These are phyloP conservation scores for Tichodroma muraria DNA, from an alignment of 2,113 vertebrate species.

Conservation along the genomic window DNA sequence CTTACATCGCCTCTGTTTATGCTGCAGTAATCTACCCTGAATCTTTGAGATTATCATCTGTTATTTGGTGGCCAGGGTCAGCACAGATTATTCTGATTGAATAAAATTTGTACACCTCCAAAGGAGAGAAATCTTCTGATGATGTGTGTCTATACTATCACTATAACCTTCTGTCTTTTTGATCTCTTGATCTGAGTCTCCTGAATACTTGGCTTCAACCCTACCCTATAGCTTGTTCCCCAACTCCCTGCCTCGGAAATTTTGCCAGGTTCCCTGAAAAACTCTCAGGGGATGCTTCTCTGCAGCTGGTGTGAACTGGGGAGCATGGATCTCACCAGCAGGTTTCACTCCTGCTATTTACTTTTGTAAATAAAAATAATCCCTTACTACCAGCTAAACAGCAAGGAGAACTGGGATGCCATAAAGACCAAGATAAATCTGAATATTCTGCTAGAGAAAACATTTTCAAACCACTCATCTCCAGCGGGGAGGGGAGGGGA, in stretches of 20 bases:
- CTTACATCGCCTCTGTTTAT: background rate
- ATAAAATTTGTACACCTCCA: background rate
- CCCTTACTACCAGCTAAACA: background rate
- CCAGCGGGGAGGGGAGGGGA: too few species aligned
- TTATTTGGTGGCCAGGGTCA: background rate
- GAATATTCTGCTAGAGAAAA: too few species aligned
- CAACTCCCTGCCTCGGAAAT: background rate
- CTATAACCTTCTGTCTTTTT: background rate
- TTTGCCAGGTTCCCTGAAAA: background rate
- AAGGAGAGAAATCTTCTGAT: background rate
- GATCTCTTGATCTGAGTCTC: background rate
- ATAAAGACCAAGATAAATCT: too few species aligned
- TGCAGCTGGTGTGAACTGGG: background rate
- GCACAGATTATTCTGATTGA: background rate
- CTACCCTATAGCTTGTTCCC: accelerated
- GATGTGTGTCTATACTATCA: background rate
- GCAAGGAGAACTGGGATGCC: too few species aligned
- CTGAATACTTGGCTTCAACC: background rate
- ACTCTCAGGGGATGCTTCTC: background rate
- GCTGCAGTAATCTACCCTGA: background rate
- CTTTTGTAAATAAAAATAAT: background rate
- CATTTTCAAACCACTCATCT: too few species aligned
- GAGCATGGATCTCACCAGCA: background rate
- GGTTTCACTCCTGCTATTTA: background rate
- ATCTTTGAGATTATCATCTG: background rate